Base-by-base conservation (phyloP, 1,140 invertebrate genomes). In the Formica selysi region DNA sequence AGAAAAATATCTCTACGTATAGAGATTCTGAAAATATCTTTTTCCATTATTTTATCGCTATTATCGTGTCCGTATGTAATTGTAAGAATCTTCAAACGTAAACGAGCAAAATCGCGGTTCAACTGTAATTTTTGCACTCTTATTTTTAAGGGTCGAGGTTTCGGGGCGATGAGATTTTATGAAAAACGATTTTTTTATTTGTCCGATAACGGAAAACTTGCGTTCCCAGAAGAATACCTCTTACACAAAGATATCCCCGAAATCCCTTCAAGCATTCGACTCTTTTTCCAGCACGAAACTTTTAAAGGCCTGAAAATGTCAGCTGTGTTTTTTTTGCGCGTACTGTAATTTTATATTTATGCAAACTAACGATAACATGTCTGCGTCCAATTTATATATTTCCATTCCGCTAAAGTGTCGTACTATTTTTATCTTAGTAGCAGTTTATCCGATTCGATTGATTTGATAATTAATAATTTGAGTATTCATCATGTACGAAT, bases 121-220 rank as follows among this genome's bases (percentile, higher is more conserved):
- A 22, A 44, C n/a, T 73, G 2, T 59, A 61, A 48, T 83, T 59
- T 32, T 62, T 62, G 54, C 13, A 59, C 13, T 41, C n/a, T 57
- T 36, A 51, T 16, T 51, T 51, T 1, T 51, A 79, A 87, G 80
- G 89, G 89, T 90, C 89, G 89, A 90, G 86, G 88, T 87, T 90
- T 85, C 76, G 84, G 85, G 76, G 61, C 44, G 57, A 11, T 44
- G 38, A 70, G 38, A 70, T 89, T 51, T 51, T 36, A 59, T 13
- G 32, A 22, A 59, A 54, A 3, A 8, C 51, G n/a, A 76, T 64
- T 36, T 19, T 51, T 51, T 51, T 57, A 22, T 76, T 29, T 71
- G 36, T 88, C 4, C 4, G 26, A 36, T 19, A 44, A 54, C 16
- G 38, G 2, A 10, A 38, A n/a, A 57, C 44, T 36, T 74, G 68